A percentile compares a stretch with the other conserved stretches of the same genome.
Conservation (phyloP, 1,140 invertebrate genomes). For the Aphis craccivora region DNA sequence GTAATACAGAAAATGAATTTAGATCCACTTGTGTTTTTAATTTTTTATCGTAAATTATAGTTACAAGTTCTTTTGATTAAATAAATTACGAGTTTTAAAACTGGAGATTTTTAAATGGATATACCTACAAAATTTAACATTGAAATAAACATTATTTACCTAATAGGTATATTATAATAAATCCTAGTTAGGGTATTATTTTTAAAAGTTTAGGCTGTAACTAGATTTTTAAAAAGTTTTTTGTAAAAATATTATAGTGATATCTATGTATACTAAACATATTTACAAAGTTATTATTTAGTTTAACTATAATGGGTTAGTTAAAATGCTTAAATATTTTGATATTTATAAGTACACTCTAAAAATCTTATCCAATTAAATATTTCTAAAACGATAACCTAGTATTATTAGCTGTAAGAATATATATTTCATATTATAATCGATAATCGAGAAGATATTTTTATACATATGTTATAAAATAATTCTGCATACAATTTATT, state of each 20-base stretch:
- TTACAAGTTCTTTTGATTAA: too few species aligned
- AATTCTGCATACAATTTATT: background rate
- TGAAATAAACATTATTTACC: too few species aligned
- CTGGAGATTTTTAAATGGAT: too few species aligned
- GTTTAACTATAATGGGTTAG: background rate
- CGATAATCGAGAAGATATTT: background rate
- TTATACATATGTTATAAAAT: background rate
- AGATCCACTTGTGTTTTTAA: too few species aligned
- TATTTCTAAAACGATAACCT: too few species aligned
- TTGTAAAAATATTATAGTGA: background rate
- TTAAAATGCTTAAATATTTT: background rate
- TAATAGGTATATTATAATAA: too few species aligned
- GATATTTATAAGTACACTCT: background rate
- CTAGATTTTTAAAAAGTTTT: background rate
- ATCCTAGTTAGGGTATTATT: background rate
- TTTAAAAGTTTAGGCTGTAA: background rate
- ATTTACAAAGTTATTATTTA: background rate
- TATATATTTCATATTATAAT: background rate
- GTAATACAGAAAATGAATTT: background rate
- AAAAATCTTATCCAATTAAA: background rate
- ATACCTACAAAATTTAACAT: too few species aligned
- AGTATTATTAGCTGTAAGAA: background rate
- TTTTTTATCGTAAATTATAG: too few species aligned
- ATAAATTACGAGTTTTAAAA: too few species aligned
- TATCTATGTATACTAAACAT: background rate